Base-by-base conservation (phyloP, 2,113 vertebrate genomes). In the Halcyon senegalensis region DNA sequence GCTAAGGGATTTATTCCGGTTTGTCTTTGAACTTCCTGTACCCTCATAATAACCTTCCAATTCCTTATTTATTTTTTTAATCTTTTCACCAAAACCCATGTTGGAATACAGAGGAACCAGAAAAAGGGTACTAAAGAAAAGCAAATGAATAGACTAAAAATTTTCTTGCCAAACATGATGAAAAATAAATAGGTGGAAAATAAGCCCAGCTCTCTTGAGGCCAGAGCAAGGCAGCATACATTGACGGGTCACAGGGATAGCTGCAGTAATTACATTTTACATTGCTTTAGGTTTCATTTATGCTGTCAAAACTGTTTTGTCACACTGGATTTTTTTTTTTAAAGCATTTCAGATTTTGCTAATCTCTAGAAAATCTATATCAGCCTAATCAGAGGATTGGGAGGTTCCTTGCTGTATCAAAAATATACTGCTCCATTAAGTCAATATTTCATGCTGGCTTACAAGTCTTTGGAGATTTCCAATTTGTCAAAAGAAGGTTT, bases 221-320 rank as follows among this genome's bases (percentile, higher is more conserved):
- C 46, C 78, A 78, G 60, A 53, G 82, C 64, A 89, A 93, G 74
- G 78, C 78, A 95, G 64, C 3, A 3, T 10, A 58, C 6, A 41
- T 44, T 21, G 58, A 68, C 1, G 5, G 93, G 94, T 96, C 92
- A 95, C 86, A 93, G 79, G 82, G 66, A 95, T 41, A 79, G 94
- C 91, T 86, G 63, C 76, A 95, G 77, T 97, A 97, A 97, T 95
- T 97, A 84, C 92, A 94, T 97, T 96, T 97, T 92, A 74, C 96
- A 89, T 93, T 91, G 88, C 74, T 91, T 94, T 84, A 87, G 91
- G 78, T 95, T 97, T 96, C 91, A 91, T 97, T 96, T 94, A 79
- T 93, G 83, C 91, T 97, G 92, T 96, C 96, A 95, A 92, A 96
- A 91, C 96, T 96, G 80, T 93, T 96, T 97, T 97, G 94, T 97